Percentiles rank a stretch among this genome's conserved stretches.
These are phyloP conservation scores for Steinernema khuongi DNA, from an alignment of 1,140 invertebrate species.

Conservation along the genomic window DNA sequence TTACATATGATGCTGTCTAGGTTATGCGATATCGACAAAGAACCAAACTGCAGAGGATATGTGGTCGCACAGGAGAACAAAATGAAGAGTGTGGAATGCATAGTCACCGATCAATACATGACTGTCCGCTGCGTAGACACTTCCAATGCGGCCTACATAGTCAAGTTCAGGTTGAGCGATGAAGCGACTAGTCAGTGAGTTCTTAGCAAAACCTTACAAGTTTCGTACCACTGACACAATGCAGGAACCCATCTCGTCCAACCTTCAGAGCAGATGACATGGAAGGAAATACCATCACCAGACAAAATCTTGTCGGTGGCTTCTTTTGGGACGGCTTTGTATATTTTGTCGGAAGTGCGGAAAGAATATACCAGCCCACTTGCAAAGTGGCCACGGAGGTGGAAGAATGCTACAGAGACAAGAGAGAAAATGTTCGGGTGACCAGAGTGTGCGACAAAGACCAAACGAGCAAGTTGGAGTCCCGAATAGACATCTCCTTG, in stretches of 20 bases:
- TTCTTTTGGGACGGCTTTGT: background rate
- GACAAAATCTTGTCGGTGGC: background rate
- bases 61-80: background rate
- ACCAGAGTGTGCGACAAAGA: background rate
- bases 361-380: background rate
- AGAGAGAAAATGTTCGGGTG: background rate
- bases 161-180: background rate
- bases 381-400: background rate
- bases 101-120: background rate
- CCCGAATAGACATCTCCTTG: background rate
- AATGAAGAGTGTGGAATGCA: background rate
- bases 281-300: background rate
- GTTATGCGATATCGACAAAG: background rate
- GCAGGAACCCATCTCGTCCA: background rate
- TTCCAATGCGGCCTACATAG: background rate
- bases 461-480: background rate
- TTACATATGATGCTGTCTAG: background rate
- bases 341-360: background rate
- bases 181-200: background rate
- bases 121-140: background rate
- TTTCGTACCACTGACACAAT: too few relatives aligned
- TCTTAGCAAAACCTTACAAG: background rate
- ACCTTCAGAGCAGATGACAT: background rate
- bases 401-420: background rate
- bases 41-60: background rate